Evolutionary conservation across 2,113 vertebrate genomes (phyloP), one percentile per base, ranked within the genome.

Genomic region (Vidua chalybeata): DNA sequence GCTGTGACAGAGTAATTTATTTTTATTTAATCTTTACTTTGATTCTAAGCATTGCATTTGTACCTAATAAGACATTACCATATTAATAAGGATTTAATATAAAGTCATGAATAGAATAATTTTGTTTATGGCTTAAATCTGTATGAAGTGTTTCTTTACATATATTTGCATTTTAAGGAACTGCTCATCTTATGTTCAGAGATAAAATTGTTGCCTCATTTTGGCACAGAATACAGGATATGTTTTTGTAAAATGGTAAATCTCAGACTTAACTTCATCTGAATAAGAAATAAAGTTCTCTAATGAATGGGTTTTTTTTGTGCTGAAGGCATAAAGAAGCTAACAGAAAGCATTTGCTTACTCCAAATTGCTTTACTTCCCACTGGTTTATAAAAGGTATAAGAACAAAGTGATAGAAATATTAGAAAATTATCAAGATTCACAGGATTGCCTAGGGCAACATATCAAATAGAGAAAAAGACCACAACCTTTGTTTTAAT

Each of bases 11-110:
- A 90, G 61, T 77, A 0, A 1, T 84, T 90, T 93, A 55, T 52
- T 94, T 94, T 68, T 80, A 80, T 81, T 76, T 61, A 77, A 93
- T 89, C 84, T 78, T 90, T 66, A 43, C 55, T 97, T 95, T 92
- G 66, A 95, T 94, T 88, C 63, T 87, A 66, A 80, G 62, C 11
- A 21, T 27, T 28, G 62, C 14, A 54, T 56, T 82, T 93, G 33
- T 64, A 72, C 73, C 66, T 82, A 66, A 49, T 49, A 78, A 30
- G 24, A 56, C 8, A 49, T 86, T 92, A 87, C 13, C 41, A 30
- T 89, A 87, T 88, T 77, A 84, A 87, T 73, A 33, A 86, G 27
- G 63, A 83, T 13, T 77, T 86, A 71, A 67, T 76, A 76, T 43
- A 74, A 87, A 80, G 37, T 41, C 12, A 72, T 41, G 10, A 48